Evolutionary conservation across 2,888 invertebrate species (phyloP).

Genomic region (Phengaris arion): DNA sequence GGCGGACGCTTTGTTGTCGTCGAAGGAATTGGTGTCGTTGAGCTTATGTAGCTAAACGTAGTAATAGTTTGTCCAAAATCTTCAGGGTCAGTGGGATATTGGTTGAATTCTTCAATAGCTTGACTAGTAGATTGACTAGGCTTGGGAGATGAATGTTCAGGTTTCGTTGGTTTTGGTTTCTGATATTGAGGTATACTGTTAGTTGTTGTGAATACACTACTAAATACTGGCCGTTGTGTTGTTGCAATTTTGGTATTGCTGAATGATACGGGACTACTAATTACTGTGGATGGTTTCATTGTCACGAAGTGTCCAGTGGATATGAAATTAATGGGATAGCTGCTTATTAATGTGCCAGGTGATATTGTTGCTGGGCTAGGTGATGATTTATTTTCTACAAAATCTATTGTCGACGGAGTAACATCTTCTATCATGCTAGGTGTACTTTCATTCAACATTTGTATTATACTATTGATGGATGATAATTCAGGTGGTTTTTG

Average conservation of each 20-base stretch:
- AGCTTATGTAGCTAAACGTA: conserved; percentile 66
- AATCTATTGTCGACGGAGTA: conserved; percentile 54
- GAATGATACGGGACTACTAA: conserved; percentile 38
- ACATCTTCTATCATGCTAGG: conserved; percentile 63
- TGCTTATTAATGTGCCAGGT: conserved; percentile 47
- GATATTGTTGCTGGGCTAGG: conserved; percentile 55
- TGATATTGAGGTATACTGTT: conserved; percentile 56
- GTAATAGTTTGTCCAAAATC: conserved; percentile 65
- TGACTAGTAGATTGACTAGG: conserved; percentile 71
- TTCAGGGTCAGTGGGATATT: conserved; percentile 67
- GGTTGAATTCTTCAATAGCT: conserved; percentile 69
- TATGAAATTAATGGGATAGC: conserved; percentile 54
- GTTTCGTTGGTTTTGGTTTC: conserved; percentile 48
- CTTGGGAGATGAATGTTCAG: conserved; percentile 57
- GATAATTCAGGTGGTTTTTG: conserved; percentile 67
- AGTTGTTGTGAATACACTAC: conserved; percentile 55
- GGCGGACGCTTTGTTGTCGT: conserved; percentile 61
- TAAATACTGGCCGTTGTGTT: conserved; percentile 52
- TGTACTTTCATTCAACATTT: conserved; percentile 80
- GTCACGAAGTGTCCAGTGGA: conserved; percentile 71
- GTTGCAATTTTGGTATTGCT: conserved; percentile 49
- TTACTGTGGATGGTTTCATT: conserved; percentile 57
- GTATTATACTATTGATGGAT: conserved; percentile 79
- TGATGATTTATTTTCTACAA: conserved; percentile 66
- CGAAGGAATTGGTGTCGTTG: conserved; percentile 56